Conservation (phyloP, 2,113 vertebrate species). For the Nerophis ophidion region DNA sequence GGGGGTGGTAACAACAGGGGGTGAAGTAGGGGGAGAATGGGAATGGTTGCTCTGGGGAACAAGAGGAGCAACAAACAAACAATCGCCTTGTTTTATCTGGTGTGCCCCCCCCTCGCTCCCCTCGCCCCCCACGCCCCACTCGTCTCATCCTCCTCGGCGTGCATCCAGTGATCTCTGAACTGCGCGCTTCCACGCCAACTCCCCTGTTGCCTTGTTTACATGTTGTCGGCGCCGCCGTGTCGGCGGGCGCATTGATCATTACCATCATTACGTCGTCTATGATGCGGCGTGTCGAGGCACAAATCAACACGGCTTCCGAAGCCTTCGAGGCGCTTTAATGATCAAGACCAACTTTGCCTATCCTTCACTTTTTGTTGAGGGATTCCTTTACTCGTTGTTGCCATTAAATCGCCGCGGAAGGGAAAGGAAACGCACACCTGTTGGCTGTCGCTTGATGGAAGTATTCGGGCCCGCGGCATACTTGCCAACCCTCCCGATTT, state of each 20-base stretch:
- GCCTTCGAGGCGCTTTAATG: conserved; percentile 44
- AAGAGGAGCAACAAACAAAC: conserved; percentile 64
- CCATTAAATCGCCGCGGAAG: conserved; percentile 30
- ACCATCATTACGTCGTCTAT: conserved; percentile 59
- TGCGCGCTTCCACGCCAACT: conserved; percentile 50
- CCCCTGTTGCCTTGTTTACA: conserved; percentile 70
- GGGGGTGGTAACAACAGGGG: conserved; percentile 42
- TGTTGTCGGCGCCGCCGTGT: conserved; percentile 33
- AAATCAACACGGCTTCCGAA: conserved; percentile 46
- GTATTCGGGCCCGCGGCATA: no score
- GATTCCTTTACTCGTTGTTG: conserved; percentile 27
- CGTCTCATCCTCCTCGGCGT: conserved; percentile 46
- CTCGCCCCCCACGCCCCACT: not conserved
- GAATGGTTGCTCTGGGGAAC: conserved; percentile 59
- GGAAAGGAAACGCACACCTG: conserved; percentile 40
- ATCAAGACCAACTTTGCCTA: conserved; percentile 38
- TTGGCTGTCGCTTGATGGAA: conserved; percentile 11
- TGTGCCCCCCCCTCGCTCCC: not conserved
- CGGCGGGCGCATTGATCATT: conserved; percentile 53
- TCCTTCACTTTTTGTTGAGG: conserved; percentile 19
- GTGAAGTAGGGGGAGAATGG: conserved; percentile 38
- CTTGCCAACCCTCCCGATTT: no score
- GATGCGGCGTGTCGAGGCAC: conserved; percentile 44
- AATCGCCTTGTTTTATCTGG: conserved; percentile 62
- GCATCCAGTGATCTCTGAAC: conserved; percentile 65